phyloP scores from a whole-genome alignment of 1,140 invertebrate species.

The Pseudomyrmex pallidus region DNA sequence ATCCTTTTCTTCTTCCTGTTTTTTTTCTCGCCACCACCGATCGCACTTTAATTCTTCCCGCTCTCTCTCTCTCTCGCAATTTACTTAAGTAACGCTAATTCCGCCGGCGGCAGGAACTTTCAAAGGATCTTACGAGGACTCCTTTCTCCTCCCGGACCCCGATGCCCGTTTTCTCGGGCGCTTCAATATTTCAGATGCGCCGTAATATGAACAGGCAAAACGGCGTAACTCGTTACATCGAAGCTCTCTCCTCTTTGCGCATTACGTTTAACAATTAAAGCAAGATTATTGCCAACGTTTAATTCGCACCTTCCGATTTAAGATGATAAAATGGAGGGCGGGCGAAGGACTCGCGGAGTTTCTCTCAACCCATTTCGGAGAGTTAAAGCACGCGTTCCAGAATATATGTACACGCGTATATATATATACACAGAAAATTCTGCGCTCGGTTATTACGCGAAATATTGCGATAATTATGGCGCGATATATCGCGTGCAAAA shows the following conservation, averaged over 20 bases:
- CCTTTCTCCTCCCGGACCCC: background rate
- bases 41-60: constrained; percentile 55
- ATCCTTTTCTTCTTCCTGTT: background rate
- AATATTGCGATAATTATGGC: background rate
- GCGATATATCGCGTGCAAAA: too few species aligned
- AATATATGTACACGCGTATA: background rate
- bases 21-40: constrained; percentile 45
- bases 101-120: constrained; percentile 50
- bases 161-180: background rate
- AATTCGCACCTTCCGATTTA: constrained; percentile 19
- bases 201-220: constrained; percentile 44
- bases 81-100: constrained; percentile 60
- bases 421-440: too few species aligned
- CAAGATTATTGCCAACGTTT: constrained; percentile 28
- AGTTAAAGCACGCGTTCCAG: background rate
- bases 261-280: constrained; percentile 41
- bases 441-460: background rate
- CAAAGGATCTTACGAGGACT: constrained; percentile 45
- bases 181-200: constrained; percentile 50
- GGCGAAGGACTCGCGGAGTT: background rate
- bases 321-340: background rate
- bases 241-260: constrained; percentile 22
- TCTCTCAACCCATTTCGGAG: background rate
- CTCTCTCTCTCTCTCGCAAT: constrained; percentile 60
- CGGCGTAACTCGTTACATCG: constrained; percentile 34